Base-by-base conservation (phyloP, 2,888 invertebrate genomes). In the Drosophila neutralis region DNA sequence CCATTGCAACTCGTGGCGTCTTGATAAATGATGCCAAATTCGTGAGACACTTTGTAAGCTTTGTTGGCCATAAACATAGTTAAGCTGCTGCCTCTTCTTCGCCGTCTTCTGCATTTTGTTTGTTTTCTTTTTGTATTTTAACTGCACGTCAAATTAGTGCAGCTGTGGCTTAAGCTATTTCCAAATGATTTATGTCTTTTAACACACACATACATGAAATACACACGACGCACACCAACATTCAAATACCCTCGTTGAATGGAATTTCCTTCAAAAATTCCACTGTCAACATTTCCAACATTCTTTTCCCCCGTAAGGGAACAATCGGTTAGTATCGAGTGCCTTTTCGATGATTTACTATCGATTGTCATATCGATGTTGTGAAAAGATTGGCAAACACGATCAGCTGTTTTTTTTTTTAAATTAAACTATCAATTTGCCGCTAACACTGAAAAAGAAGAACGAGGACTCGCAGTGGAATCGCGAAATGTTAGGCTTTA, bases 11-110 rank as follows among this genome's bases (percentile, higher is more conserved):
- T 63, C 62, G 77, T 80, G 69, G 80, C 80, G 76, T 67, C 59
- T 79, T 89, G 89, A 86, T 86, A 86, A 86, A 86, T 89, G 88
- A 89, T 89, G 85, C 86, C 86, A 86, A 85, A 89, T 86, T 86
- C 85, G 76, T 80, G 80, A 76, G 66, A 42, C 73, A 86, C 88
- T 89, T 89, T 89, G 90, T 80, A 8, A 15, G 45, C 24, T 45
- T 45, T 45, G 45, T 85, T 80, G 71, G 56, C 27, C n/a, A 18
- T 33, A 24, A 33, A 54, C 11, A 24, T 6, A 24, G 53, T 56
- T 29, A 8, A 38, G 36, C 29, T 35, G 15, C 24, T 8, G 8
- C 24, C 15, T 24, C 45, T 76, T 21, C 68, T 49, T 10, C 18
- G 5, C 4, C 24, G 38, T 27, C 2, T 24, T 38, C 7, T n/a